phyloP scores from a whole-genome alignment of 2,888 invertebrate genomes.

The Ptilodon capucinus region DNA sequence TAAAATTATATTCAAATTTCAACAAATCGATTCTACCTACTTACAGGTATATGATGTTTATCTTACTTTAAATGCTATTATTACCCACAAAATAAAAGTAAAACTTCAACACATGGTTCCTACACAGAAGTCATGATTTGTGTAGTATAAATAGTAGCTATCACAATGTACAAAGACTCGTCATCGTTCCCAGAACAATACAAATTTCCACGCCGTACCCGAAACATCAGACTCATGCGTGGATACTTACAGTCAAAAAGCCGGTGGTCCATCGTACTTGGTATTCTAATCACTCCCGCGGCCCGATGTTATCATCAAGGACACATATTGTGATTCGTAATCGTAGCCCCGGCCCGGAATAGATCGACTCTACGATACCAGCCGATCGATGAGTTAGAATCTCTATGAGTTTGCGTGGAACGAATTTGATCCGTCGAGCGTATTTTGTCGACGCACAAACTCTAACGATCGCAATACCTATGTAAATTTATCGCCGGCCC shows the following conservation, averaged over 20 bases:
- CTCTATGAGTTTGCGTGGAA: slow-evolving; percentile 52
- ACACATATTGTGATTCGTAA: slow-evolving; percentile 72
- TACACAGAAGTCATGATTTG: not conserved
- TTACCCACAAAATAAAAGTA: too few species aligned
- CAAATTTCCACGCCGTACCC: slow-evolving; percentile 39
- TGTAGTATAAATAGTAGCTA: not conserved
- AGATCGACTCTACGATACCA: slow-evolving; percentile 65
- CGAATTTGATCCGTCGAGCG: slow-evolving; percentile 49
- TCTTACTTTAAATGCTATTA: too few species aligned
- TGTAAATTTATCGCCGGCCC: slow-evolving; percentile 41
- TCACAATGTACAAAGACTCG: slow-evolving; percentile 3
- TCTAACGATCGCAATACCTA: slow-evolving; percentile 52
- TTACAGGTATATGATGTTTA: too few species aligned
- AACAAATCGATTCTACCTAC: too few species aligned
- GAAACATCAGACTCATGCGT: slow-evolving; percentile 25
- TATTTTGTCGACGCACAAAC: slow-evolving; percentile 38
- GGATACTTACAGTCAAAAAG: slow-evolving; percentile 44
- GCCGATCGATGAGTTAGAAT: slow-evolving; percentile 66
- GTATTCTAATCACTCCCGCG: slow-evolving; percentile 63
- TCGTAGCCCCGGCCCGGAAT: slow-evolving; percentile 66
- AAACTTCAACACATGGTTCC: too few species aligned
- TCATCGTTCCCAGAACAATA: slow-evolving; percentile 33
- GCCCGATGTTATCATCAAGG: slow-evolving; percentile 70
- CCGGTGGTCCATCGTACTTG: slow-evolving; percentile 70
- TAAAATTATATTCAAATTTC: too few species aligned